Percentiles rank a stretch among this genome's conserved stretches.
phyloP scores from a whole-genome alignment of 1,140 invertebrate species.

The Tetramorium parvispinum region DNA sequence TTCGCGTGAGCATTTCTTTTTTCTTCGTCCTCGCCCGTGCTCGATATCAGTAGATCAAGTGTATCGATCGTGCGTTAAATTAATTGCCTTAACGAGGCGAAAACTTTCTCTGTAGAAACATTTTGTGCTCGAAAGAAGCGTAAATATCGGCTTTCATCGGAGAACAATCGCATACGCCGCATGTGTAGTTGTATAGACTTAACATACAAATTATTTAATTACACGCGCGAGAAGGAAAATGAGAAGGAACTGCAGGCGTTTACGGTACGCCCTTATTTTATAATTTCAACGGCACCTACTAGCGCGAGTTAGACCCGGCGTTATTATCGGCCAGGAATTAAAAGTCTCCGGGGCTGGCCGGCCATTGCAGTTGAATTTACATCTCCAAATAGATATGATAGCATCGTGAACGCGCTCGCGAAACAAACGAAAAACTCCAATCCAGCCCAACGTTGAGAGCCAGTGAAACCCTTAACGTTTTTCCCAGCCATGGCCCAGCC shows the following conservation, averaged over 20 bases:
- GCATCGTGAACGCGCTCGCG: background rate
- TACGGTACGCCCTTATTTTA: constrained; percentile 57
- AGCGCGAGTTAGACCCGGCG: constrained; percentile 16
- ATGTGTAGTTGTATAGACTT: constrained; percentile 7
- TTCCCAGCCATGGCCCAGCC: background rate
- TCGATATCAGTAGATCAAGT: background rate
- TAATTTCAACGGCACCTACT: constrained; percentile 35
- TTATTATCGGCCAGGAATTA: constrained; percentile 45
- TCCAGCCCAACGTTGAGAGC: background rate
- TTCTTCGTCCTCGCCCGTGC: too few species aligned
- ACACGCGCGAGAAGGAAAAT: constrained; percentile 21
- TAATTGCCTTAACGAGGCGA: constrained; percentile 34
- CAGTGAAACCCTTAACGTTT: constrained; percentile 41
- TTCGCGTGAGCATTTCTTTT: background rate
- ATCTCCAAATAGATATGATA: constrained; percentile 57
- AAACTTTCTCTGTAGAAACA: background rate
- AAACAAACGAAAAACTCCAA: constrained; percentile 31
- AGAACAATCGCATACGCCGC: background rate
- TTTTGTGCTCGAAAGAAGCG: background rate
- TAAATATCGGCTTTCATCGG: constrained; percentile 29
- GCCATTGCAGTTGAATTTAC: constrained; percentile 40
- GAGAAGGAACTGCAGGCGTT: constrained; percentile 19
- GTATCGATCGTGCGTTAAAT: constrained; percentile 44
- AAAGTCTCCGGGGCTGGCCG: constrained; percentile 6
- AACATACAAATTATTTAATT: constrained; percentile 62